Evolutionary conservation across 2,113 vertebrate species (phyloP).

Genomic region (Pyrgilauda ruficollis): DNA sequence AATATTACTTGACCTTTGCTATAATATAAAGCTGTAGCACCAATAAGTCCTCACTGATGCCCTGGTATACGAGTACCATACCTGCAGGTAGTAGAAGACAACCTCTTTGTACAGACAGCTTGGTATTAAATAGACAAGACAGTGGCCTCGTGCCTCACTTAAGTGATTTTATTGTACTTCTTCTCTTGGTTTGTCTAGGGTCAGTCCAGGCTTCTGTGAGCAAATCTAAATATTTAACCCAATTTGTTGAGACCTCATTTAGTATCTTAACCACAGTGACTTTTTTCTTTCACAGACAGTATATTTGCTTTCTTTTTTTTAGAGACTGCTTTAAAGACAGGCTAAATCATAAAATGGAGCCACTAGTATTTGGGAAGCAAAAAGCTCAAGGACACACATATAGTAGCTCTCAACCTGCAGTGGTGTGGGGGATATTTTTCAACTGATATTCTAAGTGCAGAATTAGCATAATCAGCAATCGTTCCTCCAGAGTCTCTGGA

Average conservation of each 20-base stretch:
- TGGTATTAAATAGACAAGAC: not conserved
- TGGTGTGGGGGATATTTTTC: not conserved
- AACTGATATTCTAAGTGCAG: not conserved
- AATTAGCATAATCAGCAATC: slow-evolving; percentile 28
- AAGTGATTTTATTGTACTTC: not conserved
- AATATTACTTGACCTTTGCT: not conserved
- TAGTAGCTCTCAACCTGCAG: not conserved
- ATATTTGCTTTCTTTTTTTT: slow-evolving; percentile 11
- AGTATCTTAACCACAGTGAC: not conserved
- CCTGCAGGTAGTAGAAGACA: not conserved
- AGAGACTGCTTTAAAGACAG: not conserved
- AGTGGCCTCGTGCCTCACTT: not conserved
- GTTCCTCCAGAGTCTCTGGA: slow-evolving; percentile 5
- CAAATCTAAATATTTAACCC: not conserved
- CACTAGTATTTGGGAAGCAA: not conserved
- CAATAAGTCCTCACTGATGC: not conserved
- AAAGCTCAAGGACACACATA: slow-evolving; percentile 5
- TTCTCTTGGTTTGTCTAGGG: not conserved
- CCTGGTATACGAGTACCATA: not conserved
- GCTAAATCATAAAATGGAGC: not conserved
- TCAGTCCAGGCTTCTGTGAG: not conserved
- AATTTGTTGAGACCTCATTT: not conserved
- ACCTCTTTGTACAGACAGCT: not conserved
- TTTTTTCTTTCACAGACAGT: not conserved
- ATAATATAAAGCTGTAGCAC: not conserved